These are phyloP conservation scores for Chloroclystis v-ata DNA, from an alignment of 2,888 invertebrate species.

Conservation along the genomic window DNA sequence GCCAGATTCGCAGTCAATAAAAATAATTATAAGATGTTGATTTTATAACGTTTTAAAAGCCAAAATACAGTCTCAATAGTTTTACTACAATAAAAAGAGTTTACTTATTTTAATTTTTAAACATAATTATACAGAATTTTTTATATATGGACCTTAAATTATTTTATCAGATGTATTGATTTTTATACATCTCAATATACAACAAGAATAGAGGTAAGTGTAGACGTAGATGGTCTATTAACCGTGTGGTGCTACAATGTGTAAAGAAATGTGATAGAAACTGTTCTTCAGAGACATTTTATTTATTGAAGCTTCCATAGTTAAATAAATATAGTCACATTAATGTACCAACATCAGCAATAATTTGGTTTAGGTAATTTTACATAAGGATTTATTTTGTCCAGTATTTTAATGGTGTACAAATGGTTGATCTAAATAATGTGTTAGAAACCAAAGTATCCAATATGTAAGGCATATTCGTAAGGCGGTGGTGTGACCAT, in stretches of 20 bases:
- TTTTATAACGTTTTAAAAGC: conserved; percentile 64
- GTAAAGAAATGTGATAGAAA: conserved; percentile 78
- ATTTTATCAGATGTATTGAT: conserved; percentile 77
- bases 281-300: conserved; percentile 76
- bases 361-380: conserved; percentile 62
- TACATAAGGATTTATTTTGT: conserved; percentile 53
- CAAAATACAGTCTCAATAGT: conserved; percentile 73
- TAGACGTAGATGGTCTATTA: conserved; percentile 75
- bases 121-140: conserved; percentile 74
- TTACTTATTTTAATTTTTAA: conserved; percentile 71
- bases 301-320: conserved; percentile 76
- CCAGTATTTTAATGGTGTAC: conserved; percentile 47
- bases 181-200: conserved; percentile 77
- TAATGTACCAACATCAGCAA: conserved; percentile 58
- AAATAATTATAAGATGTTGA: conserved; percentile 61
- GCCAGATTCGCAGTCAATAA: conserved; percentile 70
- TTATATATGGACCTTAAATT: conserved; percentile 74
- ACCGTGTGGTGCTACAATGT: conserved; percentile 76
- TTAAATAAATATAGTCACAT: conserved; percentile 62
- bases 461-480: conserved; percentile 42
- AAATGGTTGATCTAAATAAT: conserved; percentile 48
- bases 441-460: conserved; percentile 61
- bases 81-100: conserved; percentile 62
- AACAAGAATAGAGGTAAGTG: conserved; percentile 74
- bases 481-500: conserved; percentile 43